These are phyloP conservation scores for Temnothorax longispinosus DNA, from an alignment of 1,140 invertebrate species.

Conservation along the genomic window DNA sequence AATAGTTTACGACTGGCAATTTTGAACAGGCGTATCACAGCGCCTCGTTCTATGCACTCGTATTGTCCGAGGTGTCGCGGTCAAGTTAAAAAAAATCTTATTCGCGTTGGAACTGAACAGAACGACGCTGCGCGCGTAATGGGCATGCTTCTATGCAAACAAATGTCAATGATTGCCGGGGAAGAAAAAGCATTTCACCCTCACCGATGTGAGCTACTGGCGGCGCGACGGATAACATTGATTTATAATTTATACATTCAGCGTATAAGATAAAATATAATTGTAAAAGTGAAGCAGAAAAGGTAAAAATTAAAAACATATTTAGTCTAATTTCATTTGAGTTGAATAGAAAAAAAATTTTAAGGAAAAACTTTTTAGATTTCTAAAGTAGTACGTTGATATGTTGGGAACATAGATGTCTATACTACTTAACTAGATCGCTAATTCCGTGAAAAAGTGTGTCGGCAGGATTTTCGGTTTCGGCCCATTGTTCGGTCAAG, in stretches of 20 bases:
- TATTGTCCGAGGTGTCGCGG: slow-evolving; percentile 28
- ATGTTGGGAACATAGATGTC: background rate
- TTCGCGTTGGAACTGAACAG: background rate
- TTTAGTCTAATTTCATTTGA: background rate
- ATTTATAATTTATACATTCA: background rate
- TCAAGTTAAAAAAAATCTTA: slow-evolving; percentile 27
- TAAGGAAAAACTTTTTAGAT: background rate
- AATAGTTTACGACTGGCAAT: slow-evolving; percentile 59
- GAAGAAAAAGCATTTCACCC: background rate
- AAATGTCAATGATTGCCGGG: slow-evolving; percentile 41
- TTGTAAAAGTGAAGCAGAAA: background rate
- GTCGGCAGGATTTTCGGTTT: no score
- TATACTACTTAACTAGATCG: no score
- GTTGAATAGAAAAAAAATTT: background rate
- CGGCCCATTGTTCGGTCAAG: no score
- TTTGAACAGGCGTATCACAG: slow-evolving; percentile 14
- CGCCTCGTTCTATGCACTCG: background rate
- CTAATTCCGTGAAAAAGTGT: no score
- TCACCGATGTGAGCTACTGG: background rate
- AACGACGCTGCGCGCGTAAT: slow-evolving; percentile 10
- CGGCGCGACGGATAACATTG: background rate
- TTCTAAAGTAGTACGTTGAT: background rate
- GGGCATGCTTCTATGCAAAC: slow-evolving; percentile 10
- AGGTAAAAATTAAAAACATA: background rate
- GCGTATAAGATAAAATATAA: background rate